Evolutionary conservation across 2,797 vertebrate species (phyloP).

Genomic region (Sebastes elongatus): DNA sequence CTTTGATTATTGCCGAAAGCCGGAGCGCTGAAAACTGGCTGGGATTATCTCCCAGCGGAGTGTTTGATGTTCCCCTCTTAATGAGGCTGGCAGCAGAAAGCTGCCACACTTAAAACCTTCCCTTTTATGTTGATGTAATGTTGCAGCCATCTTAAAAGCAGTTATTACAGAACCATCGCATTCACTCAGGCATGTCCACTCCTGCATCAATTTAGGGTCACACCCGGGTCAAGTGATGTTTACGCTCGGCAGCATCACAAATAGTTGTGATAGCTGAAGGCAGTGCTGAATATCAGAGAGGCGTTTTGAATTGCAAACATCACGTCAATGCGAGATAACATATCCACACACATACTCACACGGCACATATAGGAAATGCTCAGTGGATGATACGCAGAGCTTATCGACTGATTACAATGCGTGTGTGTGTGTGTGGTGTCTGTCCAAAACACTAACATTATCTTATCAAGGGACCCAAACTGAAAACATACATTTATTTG

Average conservation of each 20-base stretch:
- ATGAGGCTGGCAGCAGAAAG: constrained; percentile 64
- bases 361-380: neutral
- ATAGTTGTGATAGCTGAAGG: constrained; percentile 38
- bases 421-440: neutral
- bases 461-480: neutral
- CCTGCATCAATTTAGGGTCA: constrained; percentile 32
- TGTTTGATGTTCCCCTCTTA: constrained; percentile 70
- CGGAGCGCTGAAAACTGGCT: constrained; percentile 42
- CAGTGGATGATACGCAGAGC: neutral
- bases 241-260: constrained; percentile 17
- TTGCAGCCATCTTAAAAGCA: constrained; percentile 48
- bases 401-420: neutral
- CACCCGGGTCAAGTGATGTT: constrained; percentile 42
- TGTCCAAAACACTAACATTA: neutral
- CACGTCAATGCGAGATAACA: neutral
- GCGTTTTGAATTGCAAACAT: constrained; percentile 19
- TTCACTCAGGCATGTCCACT: constrained; percentile 51
- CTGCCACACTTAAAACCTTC: constrained; percentile 29
- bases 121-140: constrained; percentile 57
- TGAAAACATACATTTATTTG: neutral
- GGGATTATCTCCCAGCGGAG: constrained; percentile 65
- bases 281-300: constrained; percentile 18
- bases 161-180: constrained; percentile 26
- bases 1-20: constrained; percentile 74
- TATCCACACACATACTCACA: neutral